Evolutionary conservation across 2,113 vertebrate species (phyloP).

Genomic region (Lontra canadensis): DNA sequence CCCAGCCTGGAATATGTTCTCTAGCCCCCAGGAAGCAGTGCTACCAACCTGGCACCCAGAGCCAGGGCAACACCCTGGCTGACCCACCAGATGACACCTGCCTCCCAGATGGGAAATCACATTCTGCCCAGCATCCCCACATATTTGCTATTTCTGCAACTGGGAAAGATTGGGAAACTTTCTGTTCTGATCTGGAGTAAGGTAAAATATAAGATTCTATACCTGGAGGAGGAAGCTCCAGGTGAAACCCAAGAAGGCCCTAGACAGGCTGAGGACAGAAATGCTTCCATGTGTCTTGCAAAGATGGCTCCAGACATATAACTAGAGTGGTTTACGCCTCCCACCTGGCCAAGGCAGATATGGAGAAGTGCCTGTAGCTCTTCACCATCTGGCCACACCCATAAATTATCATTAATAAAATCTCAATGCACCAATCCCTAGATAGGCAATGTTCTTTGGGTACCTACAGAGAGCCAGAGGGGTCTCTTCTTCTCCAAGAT

Average conservation of each 20-base stretch:
- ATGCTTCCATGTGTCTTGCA: not conserved
- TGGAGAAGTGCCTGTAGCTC: rapidly evolving
- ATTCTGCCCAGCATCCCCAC: rapidly evolving
- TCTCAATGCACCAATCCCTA: not conserved
- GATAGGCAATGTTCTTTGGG: not conserved
- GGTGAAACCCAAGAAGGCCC: not conserved
- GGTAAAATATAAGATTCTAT: not conserved
- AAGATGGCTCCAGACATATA: not conserved
- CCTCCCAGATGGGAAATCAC: not conserved
- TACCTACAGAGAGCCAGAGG: not conserved
- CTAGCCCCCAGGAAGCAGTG: not conserved
- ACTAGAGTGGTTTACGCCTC: rapidly evolving
- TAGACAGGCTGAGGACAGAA: not conserved
- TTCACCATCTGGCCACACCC: not conserved
- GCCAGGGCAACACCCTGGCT: no score
- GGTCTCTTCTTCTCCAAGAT: not conserved
- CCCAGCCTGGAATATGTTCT: not conserved
- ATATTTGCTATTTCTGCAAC: no score
- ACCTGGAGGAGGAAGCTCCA: not conserved
- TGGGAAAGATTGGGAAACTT: not conserved
- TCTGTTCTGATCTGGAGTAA: not conserved
- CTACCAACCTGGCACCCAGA: not conserved
- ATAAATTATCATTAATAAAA: not conserved
- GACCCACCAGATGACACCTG: not conserved
- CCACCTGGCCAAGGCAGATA: rapidly evolving